Percentiles rank a stretch among this genome's conserved stretches.
phyloP scores from a whole-genome alignment of 1,140 invertebrate species.

The Magallana angulata region DNA sequence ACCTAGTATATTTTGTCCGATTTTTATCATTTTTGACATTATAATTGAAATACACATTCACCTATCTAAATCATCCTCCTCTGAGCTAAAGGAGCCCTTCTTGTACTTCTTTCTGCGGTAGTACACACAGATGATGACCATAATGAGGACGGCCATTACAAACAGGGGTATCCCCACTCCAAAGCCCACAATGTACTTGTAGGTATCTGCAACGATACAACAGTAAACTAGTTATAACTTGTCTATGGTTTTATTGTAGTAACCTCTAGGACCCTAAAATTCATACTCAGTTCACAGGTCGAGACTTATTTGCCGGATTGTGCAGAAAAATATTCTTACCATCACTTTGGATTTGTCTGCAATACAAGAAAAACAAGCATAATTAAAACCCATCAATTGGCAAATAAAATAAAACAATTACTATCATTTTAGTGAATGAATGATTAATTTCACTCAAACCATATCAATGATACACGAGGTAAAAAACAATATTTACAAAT shows the following conservation, averaged over 20 bases:
- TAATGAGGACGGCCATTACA: slow-evolving; percentile 47
- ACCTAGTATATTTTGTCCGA: too few relatives aligned
- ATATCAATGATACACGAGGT: too few relatives aligned
- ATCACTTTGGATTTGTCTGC: neutral
- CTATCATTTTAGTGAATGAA: neutral
- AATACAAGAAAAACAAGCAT: neutral
- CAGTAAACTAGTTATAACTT: too few relatives aligned
- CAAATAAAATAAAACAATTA: neutral
- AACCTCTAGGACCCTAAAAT: too few relatives aligned
- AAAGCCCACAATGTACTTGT: slow-evolving; percentile 51
- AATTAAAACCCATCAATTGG: neutral
- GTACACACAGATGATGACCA: slow-evolving; percentile 49
- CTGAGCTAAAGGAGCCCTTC: neutral
- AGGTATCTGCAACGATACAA: slow-evolving; percentile 34
- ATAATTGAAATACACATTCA: neutral
- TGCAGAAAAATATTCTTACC: neutral
- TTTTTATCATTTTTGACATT: too few relatives aligned
- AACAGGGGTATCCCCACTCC: slow-evolving; percentile 52
- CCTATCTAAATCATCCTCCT: slow-evolving; percentile 46
- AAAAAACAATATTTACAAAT: too few relatives aligned
- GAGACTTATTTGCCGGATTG: too few relatives aligned
- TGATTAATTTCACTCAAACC: too few relatives aligned
- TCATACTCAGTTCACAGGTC: too few relatives aligned
- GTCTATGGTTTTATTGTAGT: too few relatives aligned
- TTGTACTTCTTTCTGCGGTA: slow-evolving; percentile 30